A percentile compares a stretch with the other conserved stretches of the same genome.
Conservation (phyloP, 2,888 invertebrate species). For the Hypomecis punctinalis region DNA sequence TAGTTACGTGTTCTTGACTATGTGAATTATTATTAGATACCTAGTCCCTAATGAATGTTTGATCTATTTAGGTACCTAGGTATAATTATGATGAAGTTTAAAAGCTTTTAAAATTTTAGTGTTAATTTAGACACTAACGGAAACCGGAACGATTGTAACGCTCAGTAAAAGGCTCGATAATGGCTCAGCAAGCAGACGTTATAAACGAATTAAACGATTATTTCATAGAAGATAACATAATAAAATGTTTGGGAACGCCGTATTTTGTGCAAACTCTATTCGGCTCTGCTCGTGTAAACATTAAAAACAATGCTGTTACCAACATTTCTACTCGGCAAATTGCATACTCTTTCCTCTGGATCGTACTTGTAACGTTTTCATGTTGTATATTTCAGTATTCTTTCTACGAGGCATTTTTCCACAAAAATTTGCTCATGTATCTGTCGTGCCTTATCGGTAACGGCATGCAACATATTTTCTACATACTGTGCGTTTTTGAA, state of each 20-base stretch:
- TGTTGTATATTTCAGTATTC: conserved; percentile 31
- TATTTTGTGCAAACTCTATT: conserved; percentile 45
- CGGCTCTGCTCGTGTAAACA: conserved; percentile 44
- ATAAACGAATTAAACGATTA: conserved; percentile 15
- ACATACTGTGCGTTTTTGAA: conserved; percentile 41
- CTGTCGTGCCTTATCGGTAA: conserved; percentile 29
- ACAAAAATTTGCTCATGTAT: conserved; percentile 35
- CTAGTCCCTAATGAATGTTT: too few relatives aligned
- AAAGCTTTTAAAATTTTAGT: neutral
- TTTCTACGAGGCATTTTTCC: conserved; percentile 42
- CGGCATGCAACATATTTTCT: conserved; percentile 42
- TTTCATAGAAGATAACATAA: conserved; percentile 43
- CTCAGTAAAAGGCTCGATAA: neutral
- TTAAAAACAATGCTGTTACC: conserved; percentile 44
- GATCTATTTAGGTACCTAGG: too few relatives aligned
- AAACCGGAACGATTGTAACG: neutral
- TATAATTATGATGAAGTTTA: too few relatives aligned
- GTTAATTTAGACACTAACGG: too few relatives aligned
- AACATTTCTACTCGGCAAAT: conserved; percentile 40
- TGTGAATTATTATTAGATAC: too few relatives aligned
- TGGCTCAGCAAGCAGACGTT: conserved; percentile 6
- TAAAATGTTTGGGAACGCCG: conserved; percentile 48
- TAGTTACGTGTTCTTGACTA: too few relatives aligned
- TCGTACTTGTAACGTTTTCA: conserved; percentile 41
- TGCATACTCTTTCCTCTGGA: conserved; percentile 48